These are phyloP conservation scores for Cylloceria caligata DNA, from an alignment of 2,888 invertebrate species.

Conservation along the genomic window DNA sequence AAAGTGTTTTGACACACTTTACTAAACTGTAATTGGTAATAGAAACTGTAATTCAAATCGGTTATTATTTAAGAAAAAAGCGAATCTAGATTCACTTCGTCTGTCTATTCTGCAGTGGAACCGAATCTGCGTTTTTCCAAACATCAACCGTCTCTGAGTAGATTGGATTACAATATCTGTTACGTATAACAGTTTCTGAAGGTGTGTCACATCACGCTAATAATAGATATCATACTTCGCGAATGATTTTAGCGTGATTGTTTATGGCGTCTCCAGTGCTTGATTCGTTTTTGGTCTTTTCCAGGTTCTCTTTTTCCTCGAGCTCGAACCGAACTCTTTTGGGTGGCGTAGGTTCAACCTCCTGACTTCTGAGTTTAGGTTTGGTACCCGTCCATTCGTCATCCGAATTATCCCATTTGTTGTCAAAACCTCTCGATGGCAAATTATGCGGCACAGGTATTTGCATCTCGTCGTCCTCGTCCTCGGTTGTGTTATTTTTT, in stretches of 20 bases:
- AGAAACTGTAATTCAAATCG: no score
- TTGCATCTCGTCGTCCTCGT: slow-evolving; percentile 82
- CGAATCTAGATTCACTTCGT: no score
- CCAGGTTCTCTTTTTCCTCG: slow-evolving; percentile 87
- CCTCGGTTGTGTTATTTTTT: slow-evolving; percentile 80
- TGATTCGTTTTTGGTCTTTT: slow-evolving; percentile 77
- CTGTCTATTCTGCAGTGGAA: no score
- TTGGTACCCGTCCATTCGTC: slow-evolving; percentile 82
- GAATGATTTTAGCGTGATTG: slow-evolving; percentile 94
- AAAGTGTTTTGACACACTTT: no score
- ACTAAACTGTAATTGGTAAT: no score
- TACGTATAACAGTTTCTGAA: no score
- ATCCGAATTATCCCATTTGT: slow-evolving; percentile 79
- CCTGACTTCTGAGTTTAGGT: slow-evolving; percentile 80
- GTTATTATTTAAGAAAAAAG: no score
- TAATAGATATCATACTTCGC: slow-evolving; percentile 88
- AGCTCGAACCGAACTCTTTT: slow-evolving; percentile 87
- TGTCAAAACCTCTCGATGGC: slow-evolving; percentile 55
- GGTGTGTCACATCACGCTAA: no score
- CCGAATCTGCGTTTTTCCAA: no score
- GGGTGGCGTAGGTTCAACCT: slow-evolving; percentile 78
- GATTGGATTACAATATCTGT: no score
- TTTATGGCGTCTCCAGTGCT: slow-evolving; percentile 79
- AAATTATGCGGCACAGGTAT: slow-evolving; percentile 73
- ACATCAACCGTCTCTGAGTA: no score